These are phyloP conservation scores for Cygnus atratus DNA, from an alignment of 2,113 vertebrate species.

Conservation along the genomic window DNA sequence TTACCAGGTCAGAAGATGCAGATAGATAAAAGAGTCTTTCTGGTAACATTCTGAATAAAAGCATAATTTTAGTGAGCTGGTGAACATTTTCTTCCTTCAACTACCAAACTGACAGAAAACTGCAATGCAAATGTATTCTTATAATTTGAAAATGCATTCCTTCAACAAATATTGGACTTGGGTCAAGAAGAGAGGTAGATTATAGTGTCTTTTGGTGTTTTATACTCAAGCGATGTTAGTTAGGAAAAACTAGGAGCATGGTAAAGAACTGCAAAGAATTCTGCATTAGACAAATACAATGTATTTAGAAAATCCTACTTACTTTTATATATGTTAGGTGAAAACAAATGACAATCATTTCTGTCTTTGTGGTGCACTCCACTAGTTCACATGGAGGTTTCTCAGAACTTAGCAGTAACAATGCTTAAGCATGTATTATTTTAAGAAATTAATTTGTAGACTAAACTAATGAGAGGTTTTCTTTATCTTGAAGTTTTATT, in stretches of 20 bases:
- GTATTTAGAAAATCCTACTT: background rate
- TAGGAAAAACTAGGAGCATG: background rate
- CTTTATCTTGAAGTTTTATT: background rate
- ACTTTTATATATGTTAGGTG: background rate
- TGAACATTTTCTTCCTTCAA: background rate
- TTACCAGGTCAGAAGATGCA: background rate
- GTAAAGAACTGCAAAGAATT: background rate
- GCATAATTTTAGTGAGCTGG: background rate
- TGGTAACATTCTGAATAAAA: slow-evolving; percentile 6
- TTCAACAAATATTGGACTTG: background rate
- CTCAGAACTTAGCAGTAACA: background rate
- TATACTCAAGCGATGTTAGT: background rate
- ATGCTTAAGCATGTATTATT: background rate
- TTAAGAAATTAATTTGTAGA: background rate
- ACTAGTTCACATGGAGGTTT: background rate
- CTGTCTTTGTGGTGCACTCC: background rate
- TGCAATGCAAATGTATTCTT: background rate
- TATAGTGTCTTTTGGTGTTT: background rate
- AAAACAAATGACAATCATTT: background rate
- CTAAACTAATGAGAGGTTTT: background rate
- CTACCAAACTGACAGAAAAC: background rate
- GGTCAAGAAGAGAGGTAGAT: background rate
- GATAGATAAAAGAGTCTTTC: background rate
- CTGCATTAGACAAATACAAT: background rate
- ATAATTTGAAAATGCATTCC: background rate